Evolutionary conservation across 30 jellyfish, hydroid and myxozoan species (phyloP), one percentile per base, ranked within the genome.

Genomic region (Cassiopea andromeda): DNA sequence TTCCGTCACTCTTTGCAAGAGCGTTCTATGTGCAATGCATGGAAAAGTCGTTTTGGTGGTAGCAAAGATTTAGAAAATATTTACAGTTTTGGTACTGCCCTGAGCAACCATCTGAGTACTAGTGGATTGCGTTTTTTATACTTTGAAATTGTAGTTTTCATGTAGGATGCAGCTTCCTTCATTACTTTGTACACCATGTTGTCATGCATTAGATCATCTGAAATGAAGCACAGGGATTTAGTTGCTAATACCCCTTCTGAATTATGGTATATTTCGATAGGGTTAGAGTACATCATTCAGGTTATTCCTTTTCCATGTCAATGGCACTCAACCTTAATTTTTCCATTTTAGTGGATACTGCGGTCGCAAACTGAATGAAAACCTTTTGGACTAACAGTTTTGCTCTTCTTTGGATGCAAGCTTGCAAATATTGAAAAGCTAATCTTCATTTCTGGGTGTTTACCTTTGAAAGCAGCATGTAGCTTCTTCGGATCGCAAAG

Each of bases 341-440:
- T 80, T 6, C 76, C 60, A 80, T 90, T 72, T 50, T 72, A 50
- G 49, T 72, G 81, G 38, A 72, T 72, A 19, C 59, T 13, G 38
- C 81, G 38, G 14, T 13, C 81, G 49, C 81, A 72, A 49, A 72
- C 50, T 72, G 50, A 72, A 50, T 72, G 81, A 27, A 50, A 47
- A 72, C 81, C 81, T 27, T 47, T 19, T 19, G 81, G 49, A 17
- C 81, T 50, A 72, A 72, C 81, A 19, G 81, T 72, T 47, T 13
- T 49, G 38, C 81, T 13, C 81, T 50, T 13, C 49, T 72, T 72
- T 47, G 47, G 81, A 19, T 49, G 46, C 81, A 72, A 72, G 18
- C 46, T 72, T 46, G 59, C 77, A 77, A 94, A 94, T 85, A 69
- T 89, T 27, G 97, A 94, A 66, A 94, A 90, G 69, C 94, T 93